Evolutionary conservation across 37 sponge, comb jelly and placozoan genomes (phyloP).

Genomic region (Oscarella lobularis): DNA sequence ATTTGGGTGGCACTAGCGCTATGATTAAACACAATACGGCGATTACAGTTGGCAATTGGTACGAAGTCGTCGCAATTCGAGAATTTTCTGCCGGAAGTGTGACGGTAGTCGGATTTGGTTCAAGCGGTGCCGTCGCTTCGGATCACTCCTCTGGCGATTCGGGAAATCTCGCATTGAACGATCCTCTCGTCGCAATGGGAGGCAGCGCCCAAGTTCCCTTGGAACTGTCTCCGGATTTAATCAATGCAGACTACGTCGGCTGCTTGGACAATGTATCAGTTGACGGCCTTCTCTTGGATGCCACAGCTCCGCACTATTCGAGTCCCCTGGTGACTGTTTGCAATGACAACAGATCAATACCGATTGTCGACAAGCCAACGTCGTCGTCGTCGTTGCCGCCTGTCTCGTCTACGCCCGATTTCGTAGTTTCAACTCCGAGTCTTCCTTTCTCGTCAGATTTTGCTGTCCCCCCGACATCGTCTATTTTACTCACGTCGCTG

Average conservation of each 20-base stretch:
- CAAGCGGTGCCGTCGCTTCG: neutral
- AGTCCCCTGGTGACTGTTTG: neutral
- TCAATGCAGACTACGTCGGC: neutral
- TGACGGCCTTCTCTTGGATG: neutral
- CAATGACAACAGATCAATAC: neutral
- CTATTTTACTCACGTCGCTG: too few relatives aligned
- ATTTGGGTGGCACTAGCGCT: neutral
- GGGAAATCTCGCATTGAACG: neutral
- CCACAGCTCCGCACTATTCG: neutral
- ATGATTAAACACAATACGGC: neutral
- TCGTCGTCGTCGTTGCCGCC: too few relatives aligned
- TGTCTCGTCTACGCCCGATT: too few relatives aligned
- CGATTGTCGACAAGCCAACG: too few relatives aligned
- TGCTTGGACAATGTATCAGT: neutral
- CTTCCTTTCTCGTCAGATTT: too few relatives aligned
- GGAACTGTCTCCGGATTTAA: neutral
- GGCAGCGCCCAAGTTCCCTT: neutral
- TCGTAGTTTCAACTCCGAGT: too few relatives aligned
- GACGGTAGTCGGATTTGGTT: neutral
- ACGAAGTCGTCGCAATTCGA: neutral
- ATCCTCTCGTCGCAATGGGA: neutral
- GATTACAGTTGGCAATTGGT: neutral
- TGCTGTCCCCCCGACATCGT: too few relatives aligned
- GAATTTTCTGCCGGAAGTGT: neutral
- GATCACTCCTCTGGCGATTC: neutral